A percentile compares a stretch with the other conserved stretches of the same genome.
These are phyloP conservation scores for Heliconius himera DNA, from an alignment of 1,140 invertebrate genomes.

Conservation along the genomic window DNA sequence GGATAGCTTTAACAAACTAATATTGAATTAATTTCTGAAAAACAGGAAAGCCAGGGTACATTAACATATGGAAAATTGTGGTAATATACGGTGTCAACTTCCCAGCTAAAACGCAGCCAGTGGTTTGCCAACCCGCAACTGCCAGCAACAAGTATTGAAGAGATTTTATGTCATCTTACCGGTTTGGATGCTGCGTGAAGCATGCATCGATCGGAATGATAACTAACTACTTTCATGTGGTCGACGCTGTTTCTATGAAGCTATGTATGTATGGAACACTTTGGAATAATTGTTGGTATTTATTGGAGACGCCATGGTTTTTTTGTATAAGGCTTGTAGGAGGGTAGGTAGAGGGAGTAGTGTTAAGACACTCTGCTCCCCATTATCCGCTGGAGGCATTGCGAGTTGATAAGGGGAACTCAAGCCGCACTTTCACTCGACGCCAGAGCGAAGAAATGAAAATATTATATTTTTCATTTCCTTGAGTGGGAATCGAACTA, in stretches of 20 bases:
- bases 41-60: not conserved
- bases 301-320: too few relatives aligned
- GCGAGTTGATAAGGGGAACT: too few relatives aligned
- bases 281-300: not conserved
- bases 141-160: conserved; percentile 20
- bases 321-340: too few relatives aligned
- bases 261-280: not conserved
- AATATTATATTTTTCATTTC: too few relatives aligned
- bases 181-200: conserved; percentile 25
- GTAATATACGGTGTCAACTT: conserved; percentile 9
- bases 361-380: too few relatives aligned
- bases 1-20: too few relatives aligned
- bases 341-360: too few relatives aligned
- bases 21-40: too few relatives aligned
- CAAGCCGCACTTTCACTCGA: too few relatives aligned
- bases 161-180: conserved; percentile 33
- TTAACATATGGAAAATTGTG: not conserved
- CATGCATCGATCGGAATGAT: conserved; percentile 23
- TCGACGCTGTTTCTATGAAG: conserved; percentile 6
- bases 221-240: conserved; percentile 25
- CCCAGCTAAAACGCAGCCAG: conserved; percentile 4
- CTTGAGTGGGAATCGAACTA: too few relatives aligned
- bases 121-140: conserved; percentile 26
- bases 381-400: too few relatives aligned
- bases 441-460: too few relatives aligned